Evolutionary conservation across 2,113 vertebrate genomes (phyloP), one percentile per base, ranked within the genome.

Genomic region (Apeltes quadracus): DNA sequence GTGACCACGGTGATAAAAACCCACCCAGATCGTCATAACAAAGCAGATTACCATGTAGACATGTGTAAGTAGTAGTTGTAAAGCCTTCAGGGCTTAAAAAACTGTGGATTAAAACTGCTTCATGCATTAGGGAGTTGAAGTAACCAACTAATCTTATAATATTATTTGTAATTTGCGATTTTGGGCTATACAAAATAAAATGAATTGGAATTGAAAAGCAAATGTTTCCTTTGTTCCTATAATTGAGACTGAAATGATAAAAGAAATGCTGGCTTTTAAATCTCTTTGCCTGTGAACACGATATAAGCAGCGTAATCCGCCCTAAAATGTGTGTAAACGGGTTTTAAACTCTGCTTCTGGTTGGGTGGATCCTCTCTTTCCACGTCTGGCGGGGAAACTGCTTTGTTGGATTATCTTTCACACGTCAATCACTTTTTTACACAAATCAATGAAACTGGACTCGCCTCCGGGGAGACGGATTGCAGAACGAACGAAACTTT

Each of bases 241-340:
- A 32, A 63, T 50, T 29, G 23, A 67, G 22, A 29, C 12, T 27
- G 13, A 56, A 69, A 64, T 18, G 8, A 50, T 13, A 16, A 25
- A 2, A 50, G 32, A 23, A 15, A 54, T n/a, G 59, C 9, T 57
- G 41, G 7, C 54, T 27, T 75, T 83, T 58, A 27, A 46, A 43
- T 53, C 8, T 27, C 34, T 10, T 57, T 36, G 22, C 3, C 25
- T 39, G 56, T 18, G 50, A 66, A 55, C 32, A 15, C 29, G 38
- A 69, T 71, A 76, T 71, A 70, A 76, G 72, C 39, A 44, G 56
- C 68, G 76, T 83, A 81, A 80, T 80, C 79, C 61, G 15, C 50
- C 55, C 25, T 36, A 62, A 67, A 79, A 43, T 70, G 76, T 63
- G 65, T 61, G 32, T 68, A 55, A 75, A 72, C 48, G 32, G 66